A percentile compares a stretch with the other conserved stretches of the same genome.
Conservation (phyloP, 2,113 vertebrate genomes). For the Rhynchopsitta pachyrhyncha region DNA sequence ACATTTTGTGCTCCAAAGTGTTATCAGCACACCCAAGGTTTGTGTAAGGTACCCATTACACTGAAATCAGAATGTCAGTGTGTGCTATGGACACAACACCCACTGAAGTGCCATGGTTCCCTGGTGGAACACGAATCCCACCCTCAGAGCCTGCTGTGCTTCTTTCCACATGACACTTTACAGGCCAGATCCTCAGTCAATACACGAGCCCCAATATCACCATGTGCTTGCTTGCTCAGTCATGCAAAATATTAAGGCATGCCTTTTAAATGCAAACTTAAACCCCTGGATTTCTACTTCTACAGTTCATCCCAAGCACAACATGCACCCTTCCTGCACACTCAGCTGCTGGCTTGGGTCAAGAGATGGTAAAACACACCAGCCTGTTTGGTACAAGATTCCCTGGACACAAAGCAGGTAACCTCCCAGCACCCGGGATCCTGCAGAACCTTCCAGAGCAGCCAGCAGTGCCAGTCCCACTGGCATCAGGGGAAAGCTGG, state of each 20-base stretch:
- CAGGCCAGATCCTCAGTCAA: background rate
- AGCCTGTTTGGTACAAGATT: background rate
- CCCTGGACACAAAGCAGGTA: background rate
- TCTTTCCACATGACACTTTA: background rate
- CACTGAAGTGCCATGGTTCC: background rate
- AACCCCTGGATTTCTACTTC: background rate
- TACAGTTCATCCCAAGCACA: background rate
- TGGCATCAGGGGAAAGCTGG: background rate
- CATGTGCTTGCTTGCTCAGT: background rate
- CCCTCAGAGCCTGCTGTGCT: background rate
- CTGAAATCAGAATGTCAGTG: background rate
- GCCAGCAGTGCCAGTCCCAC: background rate
- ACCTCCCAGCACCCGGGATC: background rate
- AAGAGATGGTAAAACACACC: background rate
- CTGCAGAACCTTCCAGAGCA: slow-evolving; percentile 26
- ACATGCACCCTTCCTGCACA: accelerated
- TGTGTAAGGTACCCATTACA: background rate
- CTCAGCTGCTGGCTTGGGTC: background rate
- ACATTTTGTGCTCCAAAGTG: background rate
- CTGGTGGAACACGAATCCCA: accelerated
- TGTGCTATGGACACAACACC: accelerated
- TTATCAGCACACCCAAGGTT: background rate
- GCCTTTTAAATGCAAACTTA: background rate
- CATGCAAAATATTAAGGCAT: background rate
- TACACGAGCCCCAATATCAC: background rate